Base-by-base conservation (phyloP, 2,797 vertebrate genomes). In the Hyperoplus immaculatus region DNA sequence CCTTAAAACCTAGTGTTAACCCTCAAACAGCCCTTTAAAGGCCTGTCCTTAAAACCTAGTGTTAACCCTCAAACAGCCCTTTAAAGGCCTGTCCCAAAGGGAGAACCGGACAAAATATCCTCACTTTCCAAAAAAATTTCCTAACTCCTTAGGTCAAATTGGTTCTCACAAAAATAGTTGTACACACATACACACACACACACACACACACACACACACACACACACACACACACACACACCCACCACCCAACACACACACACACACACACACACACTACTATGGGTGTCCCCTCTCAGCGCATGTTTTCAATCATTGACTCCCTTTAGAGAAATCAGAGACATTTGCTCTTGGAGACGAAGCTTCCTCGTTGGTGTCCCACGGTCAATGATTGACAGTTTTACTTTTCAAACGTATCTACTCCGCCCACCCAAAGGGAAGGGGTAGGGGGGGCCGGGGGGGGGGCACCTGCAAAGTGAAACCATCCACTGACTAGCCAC, bases 341-440 rank as follows among this genome's bases (percentile, higher is more conserved):
- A 64, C 69, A 73, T 86, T 89, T 86, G 78, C 82, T 79, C 65
- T 50, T n/a, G 38, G 71, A 87, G 81, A 88, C 87, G 83, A 89
- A 72, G 78, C 88, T 91, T 95, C 91, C 89, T 90, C 85, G 84
- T 87, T 88, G 86, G 87, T 88, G 84, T 92, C 77, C 76, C 74
- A 81, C 88, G 90, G 94, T 95, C 81, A 95, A 95, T 95, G 91
- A 95, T 95, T 95, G 92, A 95, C 93, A 82, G 3, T 29, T 74
- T 64, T 83, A 63, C 75, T 85, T 78, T 75, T 29, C 29, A 63
- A 88, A 57, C 77, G 73, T 59, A 61, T 43, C 16, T 80, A 80
- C 82, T 85, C 91, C 91, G 57, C 90, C 91, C 86, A 87, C 58
- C 55, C 39, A 21, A 29, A 29, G 29, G 29, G 29, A 29, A 29